Evolutionary conservation across 2,888 invertebrate species (phyloP).

Genomic region (Drosophila meridiana): DNA sequence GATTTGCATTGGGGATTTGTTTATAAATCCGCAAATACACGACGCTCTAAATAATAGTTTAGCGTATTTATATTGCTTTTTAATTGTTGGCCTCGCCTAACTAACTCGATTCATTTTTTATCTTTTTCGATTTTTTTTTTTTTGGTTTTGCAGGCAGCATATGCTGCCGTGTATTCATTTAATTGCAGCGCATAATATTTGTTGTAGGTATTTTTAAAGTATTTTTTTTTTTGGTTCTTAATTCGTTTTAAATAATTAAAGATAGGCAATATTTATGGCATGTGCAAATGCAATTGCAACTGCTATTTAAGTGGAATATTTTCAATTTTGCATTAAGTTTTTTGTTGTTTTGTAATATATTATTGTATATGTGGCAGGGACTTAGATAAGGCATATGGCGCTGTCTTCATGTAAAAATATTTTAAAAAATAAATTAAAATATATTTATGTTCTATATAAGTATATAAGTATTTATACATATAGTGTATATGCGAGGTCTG

Average conservation of each 20-base stretch:
- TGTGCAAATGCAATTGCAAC: not conserved
- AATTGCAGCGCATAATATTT: constrained; percentile 26
- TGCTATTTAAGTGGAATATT: constrained; percentile 5
- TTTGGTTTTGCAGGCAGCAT: constrained; percentile 32
- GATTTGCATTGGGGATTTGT: constrained; percentile 75
- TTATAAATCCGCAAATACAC: constrained; percentile 72
- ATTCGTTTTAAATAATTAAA: constrained; percentile 17
- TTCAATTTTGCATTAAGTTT: not conserved
- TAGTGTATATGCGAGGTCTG: not conserved
- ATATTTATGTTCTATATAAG: not conserved
- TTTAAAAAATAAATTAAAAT: not conserved
- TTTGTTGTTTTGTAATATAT: not conserved
- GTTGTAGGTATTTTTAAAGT: constrained; percentile 5
- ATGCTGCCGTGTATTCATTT: constrained; percentile 38
- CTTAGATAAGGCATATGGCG: not conserved
- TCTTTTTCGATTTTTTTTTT: not conserved
- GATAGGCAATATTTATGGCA: constrained; percentile 42
- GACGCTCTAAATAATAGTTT: constrained; percentile 68
- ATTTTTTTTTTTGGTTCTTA: not conserved
- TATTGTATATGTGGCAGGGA: not conserved
- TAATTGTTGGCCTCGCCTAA: constrained; percentile 54
- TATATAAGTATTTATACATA: not conserved
- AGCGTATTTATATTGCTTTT: constrained; percentile 69
- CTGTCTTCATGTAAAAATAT: not conserved
- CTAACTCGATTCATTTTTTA: constrained; percentile 11